A percentile compares a stretch with the other conserved stretches of the same genome.
Conservation (phyloP, 1,140 invertebrate species). For the Drosophila simulans region DNA sequence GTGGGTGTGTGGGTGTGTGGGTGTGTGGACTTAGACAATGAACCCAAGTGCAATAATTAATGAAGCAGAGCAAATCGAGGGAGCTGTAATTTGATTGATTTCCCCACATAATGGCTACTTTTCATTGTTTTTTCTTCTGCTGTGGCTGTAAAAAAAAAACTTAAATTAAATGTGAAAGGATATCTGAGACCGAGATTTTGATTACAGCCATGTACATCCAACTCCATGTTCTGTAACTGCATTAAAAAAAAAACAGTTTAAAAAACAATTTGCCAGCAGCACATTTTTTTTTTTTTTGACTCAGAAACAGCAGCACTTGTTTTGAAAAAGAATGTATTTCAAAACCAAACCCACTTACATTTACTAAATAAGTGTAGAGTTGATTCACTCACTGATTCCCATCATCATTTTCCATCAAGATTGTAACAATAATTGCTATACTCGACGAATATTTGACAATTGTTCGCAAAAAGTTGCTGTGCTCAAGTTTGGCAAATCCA, state of each 20-base stretch:
- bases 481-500: slow-evolving; percentile 3
- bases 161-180: not conserved
- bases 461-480: slow-evolving; percentile 18
- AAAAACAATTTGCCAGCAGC: not conserved
- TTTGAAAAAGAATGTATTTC: not conserved
- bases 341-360: too few species aligned
- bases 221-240: too few species aligned
- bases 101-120: not conserved
- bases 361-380: too few species aligned
- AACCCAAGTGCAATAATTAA: slow-evolving; percentile 52
- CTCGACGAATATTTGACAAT: slow-evolving; percentile 2
- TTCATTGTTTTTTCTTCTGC: not conserved
- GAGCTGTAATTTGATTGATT: slow-evolving; percentile 14
- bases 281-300: not conserved
- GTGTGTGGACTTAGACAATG: slow-evolving; percentile 35
- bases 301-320: not conserved
- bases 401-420: too few species aligned
- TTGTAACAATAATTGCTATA: slow-evolving; percentile 15
- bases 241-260: not conserved
- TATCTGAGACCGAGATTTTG: too few species aligned
- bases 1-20: slow-evolving; percentile 2
- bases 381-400: too few species aligned
- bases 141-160: not conserved
- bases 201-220: too few species aligned
- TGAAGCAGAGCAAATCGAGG: slow-evolving; percentile 29